These are phyloP conservation scores for Sternotherus odoratus DNA, from an alignment of 2,797 vertebrate species.

Conservation along the genomic window DNA sequence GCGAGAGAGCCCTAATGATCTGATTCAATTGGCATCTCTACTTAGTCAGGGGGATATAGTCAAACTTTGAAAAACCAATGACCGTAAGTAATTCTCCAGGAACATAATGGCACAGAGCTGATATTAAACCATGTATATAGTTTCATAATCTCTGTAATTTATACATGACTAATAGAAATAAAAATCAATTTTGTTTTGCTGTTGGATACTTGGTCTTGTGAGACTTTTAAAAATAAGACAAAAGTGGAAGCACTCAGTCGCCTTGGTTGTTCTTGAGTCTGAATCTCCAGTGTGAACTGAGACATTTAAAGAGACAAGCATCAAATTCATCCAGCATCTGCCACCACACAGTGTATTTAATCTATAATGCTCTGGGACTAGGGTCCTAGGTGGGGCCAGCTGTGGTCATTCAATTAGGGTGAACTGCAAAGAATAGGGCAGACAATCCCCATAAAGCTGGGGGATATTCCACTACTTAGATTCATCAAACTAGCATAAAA, in stretches of 20 bases:
- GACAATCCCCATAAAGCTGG: no score
- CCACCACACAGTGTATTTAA: background rate
- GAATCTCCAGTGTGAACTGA: background rate
- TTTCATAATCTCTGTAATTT: constrained; percentile 46
- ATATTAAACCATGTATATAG: constrained; percentile 20
- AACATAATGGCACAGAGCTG: background rate
- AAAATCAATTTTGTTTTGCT: constrained; percentile 30
- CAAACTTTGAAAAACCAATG: background rate
- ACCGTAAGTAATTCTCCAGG: background rate
- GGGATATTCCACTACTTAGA: no score
- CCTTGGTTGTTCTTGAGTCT: background rate
- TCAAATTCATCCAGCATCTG: background rate
- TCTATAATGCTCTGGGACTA: background rate
- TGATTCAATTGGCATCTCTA: background rate
- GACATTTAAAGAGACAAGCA: background rate
- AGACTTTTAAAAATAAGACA: background rate
- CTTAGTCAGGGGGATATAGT: background rate
- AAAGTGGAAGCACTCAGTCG: background rate
- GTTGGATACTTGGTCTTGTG: background rate
- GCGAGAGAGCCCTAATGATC: background rate
- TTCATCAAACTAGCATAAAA: no score
- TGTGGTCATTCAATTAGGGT: no score
- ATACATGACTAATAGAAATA: constrained; percentile 47
- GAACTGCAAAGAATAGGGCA: no score
- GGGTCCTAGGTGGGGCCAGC: no score